These are phyloP conservation scores for Oasisia sp. DNA, from an alignment of 2,888 invertebrate genomes.

Conservation along the genomic window DNA sequence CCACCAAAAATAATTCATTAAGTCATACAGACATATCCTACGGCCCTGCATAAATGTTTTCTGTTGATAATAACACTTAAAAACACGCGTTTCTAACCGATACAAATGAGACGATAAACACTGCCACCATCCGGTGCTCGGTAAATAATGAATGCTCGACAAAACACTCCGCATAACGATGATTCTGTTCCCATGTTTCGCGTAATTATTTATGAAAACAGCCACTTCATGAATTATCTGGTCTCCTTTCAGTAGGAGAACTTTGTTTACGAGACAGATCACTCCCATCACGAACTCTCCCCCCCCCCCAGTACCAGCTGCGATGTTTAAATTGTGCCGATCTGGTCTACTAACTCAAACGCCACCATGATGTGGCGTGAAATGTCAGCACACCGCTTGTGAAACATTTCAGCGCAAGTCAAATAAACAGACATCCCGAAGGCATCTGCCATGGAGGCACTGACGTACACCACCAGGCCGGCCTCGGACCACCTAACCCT, in stretches of 20 bases:
- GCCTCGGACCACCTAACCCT: too few relatives aligned
- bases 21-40: background rate
- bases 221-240: too few relatives aligned
- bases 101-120: background rate
- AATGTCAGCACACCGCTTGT: background rate
- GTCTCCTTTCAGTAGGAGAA: background rate
- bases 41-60: background rate
- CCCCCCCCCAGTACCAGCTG: background rate
- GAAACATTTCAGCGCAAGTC: conserved; percentile 13
- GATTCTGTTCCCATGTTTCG: background rate
- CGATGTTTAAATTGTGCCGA: background rate
- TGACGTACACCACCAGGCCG: background rate
- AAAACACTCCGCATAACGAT: background rate
- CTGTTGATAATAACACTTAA: background rate
- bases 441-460: background rate
- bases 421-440: conserved; percentile 6
- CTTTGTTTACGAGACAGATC: background rate
- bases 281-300: too few relatives aligned
- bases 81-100: background rate
- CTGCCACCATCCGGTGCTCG: background rate
- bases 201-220: background rate
- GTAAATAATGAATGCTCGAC: background rate
- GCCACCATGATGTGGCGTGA: background rate
- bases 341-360: conserved; percentile 7
- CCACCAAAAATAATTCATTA: background rate